Conservation (phyloP, 2,888 invertebrate species). For the Nemotelus nigrinus region DNA sequence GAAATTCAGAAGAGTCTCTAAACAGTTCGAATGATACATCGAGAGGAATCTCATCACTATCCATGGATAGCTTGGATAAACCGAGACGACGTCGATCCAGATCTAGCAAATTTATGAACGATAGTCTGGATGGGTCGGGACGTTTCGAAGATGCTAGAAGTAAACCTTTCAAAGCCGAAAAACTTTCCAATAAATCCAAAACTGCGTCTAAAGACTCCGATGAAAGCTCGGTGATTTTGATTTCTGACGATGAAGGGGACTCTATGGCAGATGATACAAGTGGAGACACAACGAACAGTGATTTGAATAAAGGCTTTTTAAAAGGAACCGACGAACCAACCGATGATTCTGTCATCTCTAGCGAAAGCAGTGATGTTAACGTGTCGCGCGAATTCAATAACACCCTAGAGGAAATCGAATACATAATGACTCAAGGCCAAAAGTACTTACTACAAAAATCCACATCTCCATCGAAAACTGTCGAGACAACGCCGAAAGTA, state of each 20-base stretch:
- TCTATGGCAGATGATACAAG: no score
- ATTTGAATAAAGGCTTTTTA: slow-evolving; percentile 45
- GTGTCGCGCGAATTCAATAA: slow-evolving; percentile 62
- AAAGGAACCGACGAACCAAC: slow-evolving; percentile 37
- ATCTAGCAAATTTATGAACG: slow-evolving; percentile 34
- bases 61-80: slow-evolving; percentile 41
- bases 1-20: neutral
- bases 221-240: slow-evolving; percentile 47
- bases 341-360: slow-evolving; percentile 12
- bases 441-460: slow-evolving; percentile 56
- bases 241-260: slow-evolving; percentile 48
- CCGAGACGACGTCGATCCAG: slow-evolving; percentile 3
- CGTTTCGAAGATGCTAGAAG: neutral
- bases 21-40: slow-evolving; percentile 35
- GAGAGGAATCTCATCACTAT: slow-evolving; percentile 38
- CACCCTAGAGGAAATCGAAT: slow-evolving; percentile 65
- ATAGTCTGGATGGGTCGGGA: slow-evolving; percentile 26
- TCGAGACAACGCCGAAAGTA: slow-evolving; percentile 45
- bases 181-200: neutral
- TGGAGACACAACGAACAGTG: slow-evolving; percentile 21
- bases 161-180: neutral
- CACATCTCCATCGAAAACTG: slow-evolving; percentile 13
- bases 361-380: slow-evolving; percentile 46
- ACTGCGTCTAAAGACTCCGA: slow-evolving; percentile 49
- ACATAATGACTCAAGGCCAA: slow-evolving; percentile 62